Evolutionary conservation across 2,113 vertebrate species (phyloP), one percentile per base, ranked within the genome.

Genomic region (Periophthalmus modestus): DNA sequence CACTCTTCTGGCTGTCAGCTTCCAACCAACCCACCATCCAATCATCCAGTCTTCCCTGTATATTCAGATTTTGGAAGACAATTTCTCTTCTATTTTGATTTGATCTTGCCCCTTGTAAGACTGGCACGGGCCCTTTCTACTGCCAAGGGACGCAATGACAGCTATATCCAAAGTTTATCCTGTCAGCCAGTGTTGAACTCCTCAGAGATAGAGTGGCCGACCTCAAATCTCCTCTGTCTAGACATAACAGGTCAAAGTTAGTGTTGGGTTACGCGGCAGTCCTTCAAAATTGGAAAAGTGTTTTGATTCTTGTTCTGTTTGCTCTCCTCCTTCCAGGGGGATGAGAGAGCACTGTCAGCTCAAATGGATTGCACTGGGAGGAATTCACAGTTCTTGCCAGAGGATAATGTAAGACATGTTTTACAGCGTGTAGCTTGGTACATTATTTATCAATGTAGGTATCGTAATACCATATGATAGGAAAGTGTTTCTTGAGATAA

Each of bases 41-140:
- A 58, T 71, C 66, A 68, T 80, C 86, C 82, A 87, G 69, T 79
- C 74, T 82, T 84, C 71, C 83, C 47, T 78, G 73, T 84, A 79
- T 76, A 65, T 85, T 82, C 74, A 59, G 70, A 80, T 86, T 79
- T 78, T 54, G 76, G 74, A 74, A 69, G 55, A 71, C 73, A 70
- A 52, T 46, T 70, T 79, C 78, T 80, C 69, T 81, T 80, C 77
- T 77, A 61, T 73, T 69, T 66, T 48, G 77, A 61, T 63, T 79
- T 68, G 58, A 75, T 81, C 77, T 73, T 89, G 80, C 82, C 84
- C 62, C 86, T 82, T 82, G 73, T 82, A 84, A 82, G 80, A 80
- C 73, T 90, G 82, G 85, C 86, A 90, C 80, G 82, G 81, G 78
- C 81, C 82, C 88, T 90, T 82, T 74, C 73, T 59, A 80, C 69